These are phyloP conservation scores for Neocrepidodera transversa DNA, from an alignment of 2,888 invertebrate species.

Conservation along the genomic window DNA sequence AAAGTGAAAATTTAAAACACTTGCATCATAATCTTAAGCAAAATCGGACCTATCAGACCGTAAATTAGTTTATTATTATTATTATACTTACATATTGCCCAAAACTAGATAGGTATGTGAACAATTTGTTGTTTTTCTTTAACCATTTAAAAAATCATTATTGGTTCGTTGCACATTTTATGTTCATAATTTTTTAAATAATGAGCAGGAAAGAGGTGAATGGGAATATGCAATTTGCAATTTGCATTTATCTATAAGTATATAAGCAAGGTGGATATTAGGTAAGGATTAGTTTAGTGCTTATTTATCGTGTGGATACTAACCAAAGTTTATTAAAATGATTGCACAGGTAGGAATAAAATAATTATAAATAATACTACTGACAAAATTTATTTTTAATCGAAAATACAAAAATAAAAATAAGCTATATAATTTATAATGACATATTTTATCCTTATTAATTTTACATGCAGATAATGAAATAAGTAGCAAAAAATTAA, in stretches of 20 bases:
- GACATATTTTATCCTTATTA: neutral
- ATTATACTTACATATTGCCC: too few species aligned
- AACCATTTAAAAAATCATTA: too few species aligned
- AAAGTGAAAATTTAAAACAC: too few species aligned
- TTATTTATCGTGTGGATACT: constrained; percentile 3
- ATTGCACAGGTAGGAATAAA: constrained; percentile 17
- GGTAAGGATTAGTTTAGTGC: constrained; percentile 10
- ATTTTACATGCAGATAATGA: neutral
- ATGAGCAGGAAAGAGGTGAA: constrained; percentile 4
- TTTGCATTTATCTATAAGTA: constrained; percentile 1
- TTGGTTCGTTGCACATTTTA: constrained; percentile 11
- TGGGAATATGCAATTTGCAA: constrained; percentile 3
- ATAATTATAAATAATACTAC: neutral
- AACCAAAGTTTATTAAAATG: constrained; percentile 1
- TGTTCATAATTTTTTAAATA: constrained; percentile 7
- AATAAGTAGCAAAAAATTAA: too few species aligned
- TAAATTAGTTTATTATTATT: too few species aligned
- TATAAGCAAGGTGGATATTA: constrained; percentile 12
- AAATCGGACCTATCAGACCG: too few species aligned
- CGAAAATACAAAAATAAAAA: neutral
- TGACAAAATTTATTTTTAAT: neutral
- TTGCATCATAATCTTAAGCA: too few species aligned
- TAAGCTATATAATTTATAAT: neutral
- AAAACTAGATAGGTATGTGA: too few species aligned
- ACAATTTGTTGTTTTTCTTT: too few species aligned